Evolutionary conservation across 2,797 vertebrate species (phyloP).

Genomic region (Heliangelus exortis): DNA sequence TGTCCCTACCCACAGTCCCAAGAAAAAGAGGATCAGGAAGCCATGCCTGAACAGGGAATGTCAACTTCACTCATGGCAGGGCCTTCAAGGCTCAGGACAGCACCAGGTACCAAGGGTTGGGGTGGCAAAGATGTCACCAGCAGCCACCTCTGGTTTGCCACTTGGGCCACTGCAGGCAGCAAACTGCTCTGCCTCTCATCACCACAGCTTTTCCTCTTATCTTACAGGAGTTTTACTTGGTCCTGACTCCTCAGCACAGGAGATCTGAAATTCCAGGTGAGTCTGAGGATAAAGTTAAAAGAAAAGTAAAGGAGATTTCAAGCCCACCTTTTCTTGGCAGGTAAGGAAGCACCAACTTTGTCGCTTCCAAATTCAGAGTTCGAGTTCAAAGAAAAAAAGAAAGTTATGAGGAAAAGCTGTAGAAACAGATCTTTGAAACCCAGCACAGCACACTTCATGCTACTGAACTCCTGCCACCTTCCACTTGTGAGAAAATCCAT

Average conservation of each 20-base stretch:
- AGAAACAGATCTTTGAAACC: background rate
- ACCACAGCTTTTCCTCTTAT: background rate
- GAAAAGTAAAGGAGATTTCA: background rate
- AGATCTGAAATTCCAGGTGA: background rate
- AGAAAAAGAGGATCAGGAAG: background rate
- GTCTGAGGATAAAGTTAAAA: background rate
- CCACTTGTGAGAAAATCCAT: constrained; percentile 4
- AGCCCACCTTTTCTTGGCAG: background rate
- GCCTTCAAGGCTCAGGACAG: background rate
- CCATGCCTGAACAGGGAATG: background rate
- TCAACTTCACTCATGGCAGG: background rate
- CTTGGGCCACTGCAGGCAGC: background rate
- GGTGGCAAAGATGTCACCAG: background rate
- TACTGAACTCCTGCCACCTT: constrained; percentile 4
- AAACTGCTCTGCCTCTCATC: background rate
- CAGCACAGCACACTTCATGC: background rate
- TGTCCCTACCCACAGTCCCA: background rate
- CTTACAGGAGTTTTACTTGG: background rate
- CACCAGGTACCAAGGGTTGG: background rate
- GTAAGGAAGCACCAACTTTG: background rate
- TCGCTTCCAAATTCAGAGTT: background rate
- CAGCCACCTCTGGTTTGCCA: background rate
- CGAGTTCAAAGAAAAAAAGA: background rate
- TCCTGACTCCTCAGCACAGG: background rate
- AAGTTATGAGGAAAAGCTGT: background rate